phyloP scores from a whole-genome alignment of 2,888 invertebrate species.

The Cheilosia scutellata region DNA sequence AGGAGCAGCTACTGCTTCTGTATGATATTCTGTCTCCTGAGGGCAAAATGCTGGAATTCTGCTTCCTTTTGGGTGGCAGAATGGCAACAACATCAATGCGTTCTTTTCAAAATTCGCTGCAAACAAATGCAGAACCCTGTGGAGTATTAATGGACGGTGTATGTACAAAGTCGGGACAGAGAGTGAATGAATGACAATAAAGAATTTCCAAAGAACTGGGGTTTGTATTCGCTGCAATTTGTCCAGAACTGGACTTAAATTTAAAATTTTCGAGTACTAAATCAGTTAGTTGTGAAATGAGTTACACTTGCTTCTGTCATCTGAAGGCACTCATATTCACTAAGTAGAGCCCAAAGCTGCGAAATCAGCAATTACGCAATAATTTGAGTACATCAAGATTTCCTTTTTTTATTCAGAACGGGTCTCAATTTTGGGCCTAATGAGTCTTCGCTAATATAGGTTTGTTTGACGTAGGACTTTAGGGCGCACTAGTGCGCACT shows the following conservation, averaged over 20 bases:
- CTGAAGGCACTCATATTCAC: too few species aligned
- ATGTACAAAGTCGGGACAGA: neutral
- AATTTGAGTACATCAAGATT: too few species aligned
- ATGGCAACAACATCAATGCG: conserved; percentile 29
- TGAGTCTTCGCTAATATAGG: too few species aligned
- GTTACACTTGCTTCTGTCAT: too few species aligned
- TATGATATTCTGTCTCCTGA: conserved; percentile 15
- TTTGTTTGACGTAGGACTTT: too few species aligned
- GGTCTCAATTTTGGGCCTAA: too few species aligned
- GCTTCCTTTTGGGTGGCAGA: conserved; percentile 24
- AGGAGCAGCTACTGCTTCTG: conserved; percentile 1
- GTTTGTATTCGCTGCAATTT: conserved; percentile 6
- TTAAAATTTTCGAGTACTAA: conserved; percentile 16
- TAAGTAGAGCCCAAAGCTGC: too few species aligned
- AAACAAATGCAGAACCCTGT: conserved; percentile 27
- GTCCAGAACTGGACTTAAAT: conserved; percentile 4
- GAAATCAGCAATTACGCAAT: too few species aligned
- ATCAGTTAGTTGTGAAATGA: conserved; percentile 9
- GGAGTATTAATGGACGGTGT: neutral
- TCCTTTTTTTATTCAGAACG: too few species aligned
- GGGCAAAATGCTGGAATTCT: conserved; percentile 25
- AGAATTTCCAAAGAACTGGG: conserved; percentile 1
- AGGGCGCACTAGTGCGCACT: too few species aligned
- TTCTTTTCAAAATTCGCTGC: conserved; percentile 21
- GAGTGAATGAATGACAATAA: conserved; percentile 32